These are phyloP conservation scores for Aphis gossypii DNA, from an alignment of 1,140 invertebrate genomes.

Conservation along the genomic window DNA sequence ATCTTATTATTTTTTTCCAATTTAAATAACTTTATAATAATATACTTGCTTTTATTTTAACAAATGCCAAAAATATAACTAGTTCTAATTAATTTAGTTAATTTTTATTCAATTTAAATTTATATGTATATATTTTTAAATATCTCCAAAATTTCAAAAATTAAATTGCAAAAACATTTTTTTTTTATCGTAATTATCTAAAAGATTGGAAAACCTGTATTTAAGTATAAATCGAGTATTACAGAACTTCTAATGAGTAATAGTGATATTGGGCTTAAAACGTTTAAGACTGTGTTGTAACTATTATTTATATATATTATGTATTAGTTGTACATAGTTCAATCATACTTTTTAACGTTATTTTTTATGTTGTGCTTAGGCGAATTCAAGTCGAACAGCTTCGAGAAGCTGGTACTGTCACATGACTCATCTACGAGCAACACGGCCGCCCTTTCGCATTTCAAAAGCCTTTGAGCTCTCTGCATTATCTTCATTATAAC, in stretches of 20 bases:
- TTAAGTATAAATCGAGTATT: too few species aligned
- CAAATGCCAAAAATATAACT: neutral
- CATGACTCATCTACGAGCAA: slow-evolving; percentile 65
- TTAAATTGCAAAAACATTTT: too few species aligned
- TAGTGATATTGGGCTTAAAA: too few species aligned
- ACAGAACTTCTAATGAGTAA: too few species aligned
- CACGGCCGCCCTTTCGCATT: slow-evolving; percentile 67
- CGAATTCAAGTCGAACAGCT: slow-evolving; percentile 64
- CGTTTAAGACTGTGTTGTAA: too few species aligned
- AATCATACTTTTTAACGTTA: slow-evolving; percentile 38
- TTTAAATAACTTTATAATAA: neutral
- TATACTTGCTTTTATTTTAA: neutral
- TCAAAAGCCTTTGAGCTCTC: slow-evolving; percentile 66
- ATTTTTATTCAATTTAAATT: neutral
- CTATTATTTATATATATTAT: too few species aligned
- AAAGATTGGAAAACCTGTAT: too few species aligned
- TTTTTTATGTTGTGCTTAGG: slow-evolving; percentile 40
- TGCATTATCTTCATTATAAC: slow-evolving; percentile 68
- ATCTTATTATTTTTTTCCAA: neutral
- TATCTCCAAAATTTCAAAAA: neutral
- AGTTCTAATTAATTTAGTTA: neutral
- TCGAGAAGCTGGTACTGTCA: slow-evolving; percentile 63
- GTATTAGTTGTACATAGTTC: too few species aligned
- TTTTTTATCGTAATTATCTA: too few species aligned
- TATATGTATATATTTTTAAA: neutral